phyloP scores from a whole-genome alignment of 2,113 vertebrate species.

The Petrocephalus microphthalmus region DNA sequence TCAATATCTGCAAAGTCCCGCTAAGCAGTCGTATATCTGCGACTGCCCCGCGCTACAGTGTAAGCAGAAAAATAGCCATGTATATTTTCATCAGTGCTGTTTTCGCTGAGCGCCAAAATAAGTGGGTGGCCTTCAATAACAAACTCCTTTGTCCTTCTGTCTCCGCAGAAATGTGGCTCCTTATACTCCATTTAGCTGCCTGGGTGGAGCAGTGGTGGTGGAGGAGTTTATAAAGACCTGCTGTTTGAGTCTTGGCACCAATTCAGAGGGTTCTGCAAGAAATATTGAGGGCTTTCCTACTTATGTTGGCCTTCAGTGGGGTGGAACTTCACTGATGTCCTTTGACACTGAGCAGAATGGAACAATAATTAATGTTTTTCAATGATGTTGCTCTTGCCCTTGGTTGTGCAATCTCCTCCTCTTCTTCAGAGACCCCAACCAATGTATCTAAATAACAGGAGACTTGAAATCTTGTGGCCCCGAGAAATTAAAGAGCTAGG shows the following conservation, averaged over 20 bases:
- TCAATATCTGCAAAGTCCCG: neutral
- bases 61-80: neutral
- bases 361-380: conserved; percentile 40
- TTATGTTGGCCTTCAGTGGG: conserved; percentile 2
- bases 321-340: neutral
- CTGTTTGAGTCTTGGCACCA: conserved; percentile 13
- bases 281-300: neutral
- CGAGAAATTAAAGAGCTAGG: conserved; percentile 32
- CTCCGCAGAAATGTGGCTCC: neutral
- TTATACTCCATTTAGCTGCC: neutral
- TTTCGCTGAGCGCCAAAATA: neutral
- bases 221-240: neutral
- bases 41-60: neutral
- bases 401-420: conserved; percentile 17
- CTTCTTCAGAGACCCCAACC: conserved; percentile 31
- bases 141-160: neutral
- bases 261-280: neutral
- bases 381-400: conserved; percentile 29
- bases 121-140: neutral
- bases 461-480: conserved; percentile 23
- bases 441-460: conserved; percentile 31
- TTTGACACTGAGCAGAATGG: neutral
- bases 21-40: neutral
- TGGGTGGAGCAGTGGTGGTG: neutral
- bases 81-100: neutral